Evolutionary conservation across 2,888 invertebrate species (phyloP), one percentile per base, ranked within the genome.

Genomic region (Saturnia pavonia): DNA sequence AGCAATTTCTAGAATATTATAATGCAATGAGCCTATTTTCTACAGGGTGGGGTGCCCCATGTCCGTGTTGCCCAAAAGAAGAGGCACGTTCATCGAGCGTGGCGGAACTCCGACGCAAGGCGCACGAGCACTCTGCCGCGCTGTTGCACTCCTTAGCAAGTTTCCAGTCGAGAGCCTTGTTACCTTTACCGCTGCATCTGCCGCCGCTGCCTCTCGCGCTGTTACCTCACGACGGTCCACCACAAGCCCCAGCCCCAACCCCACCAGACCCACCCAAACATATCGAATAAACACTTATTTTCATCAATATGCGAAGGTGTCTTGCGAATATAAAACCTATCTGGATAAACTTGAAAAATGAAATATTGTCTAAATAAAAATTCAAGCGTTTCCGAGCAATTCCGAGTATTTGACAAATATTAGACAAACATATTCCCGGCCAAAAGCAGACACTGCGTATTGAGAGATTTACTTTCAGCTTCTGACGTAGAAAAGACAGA

Each of bases 91-190:
- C 97, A 8, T 96, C 97, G 79, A 98, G 98, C 88, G 98, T 99
- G 27, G 98, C 98, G 0, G 99, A 99, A 82, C 94, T 99, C 65
- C 95, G 99, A 11, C 95, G 99, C 70, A 98, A 98, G 87, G 99
- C 99, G 0, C 98, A 99, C 88, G 99, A 99, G 85, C 99, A 99
- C 88, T 97, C 98, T 0, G 98, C 99, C 0, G 98, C 98, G 0
- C 91, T 98, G 40, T 89, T 97, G 69, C 97, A 97, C 84, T 96
- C 96, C 54, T 89, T 97, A 68, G 97, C 97, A 78, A 95, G 89
- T 92, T 95, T 88, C 95, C 95, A 92, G 83, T 95, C 96, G 40
- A 94, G 96, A 19, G 95, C 95, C 22, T 86, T 95, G 16, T 80
- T 93, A 19, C 91, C 91, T 0, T 85, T 94, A 65, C 92, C 92